phyloP scores from a whole-genome alignment of 2,797 vertebrate species.

The Spea hammondii region DNA sequence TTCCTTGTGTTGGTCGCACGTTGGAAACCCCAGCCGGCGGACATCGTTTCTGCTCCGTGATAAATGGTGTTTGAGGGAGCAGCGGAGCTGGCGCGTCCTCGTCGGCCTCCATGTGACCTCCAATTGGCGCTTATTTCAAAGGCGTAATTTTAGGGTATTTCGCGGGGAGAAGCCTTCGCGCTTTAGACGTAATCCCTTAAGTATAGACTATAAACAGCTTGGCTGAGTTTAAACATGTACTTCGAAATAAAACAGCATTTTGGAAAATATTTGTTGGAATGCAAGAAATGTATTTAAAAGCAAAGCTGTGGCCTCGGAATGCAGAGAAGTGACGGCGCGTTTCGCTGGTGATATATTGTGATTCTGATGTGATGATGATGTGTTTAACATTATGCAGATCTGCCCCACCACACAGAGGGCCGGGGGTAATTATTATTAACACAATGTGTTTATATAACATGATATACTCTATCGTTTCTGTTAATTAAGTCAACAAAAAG shows the following conservation, averaged over 20 bases:
- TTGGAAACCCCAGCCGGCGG: conserved; percentile 13
- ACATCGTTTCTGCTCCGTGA: conserved; percentile 28
- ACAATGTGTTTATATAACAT: too few relatives aligned
- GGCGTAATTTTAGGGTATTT: conserved; percentile 26
- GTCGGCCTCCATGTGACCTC: conserved; percentile 22
- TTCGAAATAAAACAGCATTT: conserved; percentile 17
- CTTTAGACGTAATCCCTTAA: conserved; percentile 36
- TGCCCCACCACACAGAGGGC: too few relatives aligned
- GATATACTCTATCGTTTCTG: too few relatives aligned
- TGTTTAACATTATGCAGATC: too few relatives aligned
- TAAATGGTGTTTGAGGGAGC: conserved; percentile 26
- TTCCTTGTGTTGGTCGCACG: conserved; percentile 19
- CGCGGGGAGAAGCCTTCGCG: conserved; percentile 5
- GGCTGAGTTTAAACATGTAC: conserved; percentile 33
- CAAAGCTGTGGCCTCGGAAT: neutral
- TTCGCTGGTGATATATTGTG: too few relatives aligned
- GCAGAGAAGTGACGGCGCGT: too few relatives aligned
- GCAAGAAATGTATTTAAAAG: neutral
- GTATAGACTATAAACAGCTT: conserved; percentile 22
- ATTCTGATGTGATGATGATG: too few relatives aligned
- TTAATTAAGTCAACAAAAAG: too few relatives aligned
- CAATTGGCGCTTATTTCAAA: conserved; percentile 13
- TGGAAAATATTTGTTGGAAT: neutral
- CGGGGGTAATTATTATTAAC: too few relatives aligned
- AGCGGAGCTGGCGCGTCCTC: neutral